Conservation (phyloP, 2,888 invertebrate genomes). For the Drosophila atroscutellata region DNA sequence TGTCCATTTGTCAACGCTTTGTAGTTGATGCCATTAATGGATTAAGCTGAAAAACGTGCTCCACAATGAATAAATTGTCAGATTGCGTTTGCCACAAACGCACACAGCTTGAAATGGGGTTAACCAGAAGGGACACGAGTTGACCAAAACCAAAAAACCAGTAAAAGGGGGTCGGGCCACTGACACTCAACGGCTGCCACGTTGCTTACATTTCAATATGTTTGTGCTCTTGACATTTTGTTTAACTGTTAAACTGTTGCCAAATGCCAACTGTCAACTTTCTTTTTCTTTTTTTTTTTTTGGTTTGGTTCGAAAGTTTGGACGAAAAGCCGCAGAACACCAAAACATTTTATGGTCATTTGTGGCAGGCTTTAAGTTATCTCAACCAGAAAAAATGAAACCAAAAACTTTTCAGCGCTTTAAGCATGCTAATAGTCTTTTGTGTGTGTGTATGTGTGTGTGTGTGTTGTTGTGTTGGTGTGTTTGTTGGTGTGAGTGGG, state of each 20-base stretch:
- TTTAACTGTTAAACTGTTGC: constrained; percentile 70
- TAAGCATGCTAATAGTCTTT: constrained; percentile 55
- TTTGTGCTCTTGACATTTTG: constrained; percentile 71
- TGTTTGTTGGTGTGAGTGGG: constrained; percentile 24
- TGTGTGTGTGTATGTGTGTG: constrained; percentile 5
- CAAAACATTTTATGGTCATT: constrained; percentile 54
- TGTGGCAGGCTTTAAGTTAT: constrained; percentile 56
- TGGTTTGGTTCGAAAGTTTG: constrained; percentile 36
- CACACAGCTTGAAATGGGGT: constrained; percentile 39
- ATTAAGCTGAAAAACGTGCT: constrained; percentile 51
- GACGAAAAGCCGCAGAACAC: constrained; percentile 41
- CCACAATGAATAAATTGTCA: constrained; percentile 77
- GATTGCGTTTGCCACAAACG: constrained; percentile 52
- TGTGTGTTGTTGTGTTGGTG: constrained; percentile 6
- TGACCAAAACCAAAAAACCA: constrained; percentile 37
- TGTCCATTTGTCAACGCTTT: constrained; percentile 60
- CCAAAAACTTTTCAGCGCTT: constrained; percentile 39
- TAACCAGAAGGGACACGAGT: constrained; percentile 43
- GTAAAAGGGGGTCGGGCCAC: neutral
- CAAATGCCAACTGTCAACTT: constrained; percentile 76
- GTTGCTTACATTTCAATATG: constrained; percentile 76
- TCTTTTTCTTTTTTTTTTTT: constrained; percentile 6
- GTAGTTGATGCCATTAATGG: constrained; percentile 63
- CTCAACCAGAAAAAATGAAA: neutral
- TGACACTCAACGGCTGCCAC: constrained; percentile 31